phyloP scores from a whole-genome alignment of 2,797 vertebrate genomes.

The Setipinna tenuifilis region DNA sequence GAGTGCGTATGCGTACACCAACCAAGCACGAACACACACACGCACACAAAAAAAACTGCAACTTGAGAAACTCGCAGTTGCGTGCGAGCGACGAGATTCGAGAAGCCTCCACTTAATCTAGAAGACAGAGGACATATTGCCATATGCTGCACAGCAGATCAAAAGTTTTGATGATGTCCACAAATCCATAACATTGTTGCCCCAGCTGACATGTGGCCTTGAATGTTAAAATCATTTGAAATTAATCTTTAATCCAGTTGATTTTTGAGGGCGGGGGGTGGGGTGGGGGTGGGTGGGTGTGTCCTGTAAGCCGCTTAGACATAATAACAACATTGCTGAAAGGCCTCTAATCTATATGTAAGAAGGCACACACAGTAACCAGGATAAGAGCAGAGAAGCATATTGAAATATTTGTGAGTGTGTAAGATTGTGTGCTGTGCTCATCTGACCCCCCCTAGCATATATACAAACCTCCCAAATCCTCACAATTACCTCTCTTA shows the following conservation, averaged over 20 bases:
- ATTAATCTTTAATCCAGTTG: constrained; percentile 48
- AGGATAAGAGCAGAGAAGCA: background rate
- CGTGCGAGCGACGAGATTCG: background rate
- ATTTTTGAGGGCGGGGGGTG: constrained; percentile 42
- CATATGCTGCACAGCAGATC: constrained; percentile 30
- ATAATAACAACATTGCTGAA: constrained; percentile 31
- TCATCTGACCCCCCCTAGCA: background rate
- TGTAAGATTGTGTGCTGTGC: background rate
- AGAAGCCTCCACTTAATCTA: background rate
- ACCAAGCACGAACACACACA: too few species aligned
- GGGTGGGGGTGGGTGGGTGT: background rate
- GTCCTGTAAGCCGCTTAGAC: constrained; percentile 49
- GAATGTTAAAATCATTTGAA: constrained; percentile 48
- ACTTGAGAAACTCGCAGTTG: constrained; percentile 37
- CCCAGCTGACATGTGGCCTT: constrained; percentile 26
- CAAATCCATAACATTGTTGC: constrained; percentile 50
- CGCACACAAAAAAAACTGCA: constrained; percentile 23
- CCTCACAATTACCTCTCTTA: background rate
- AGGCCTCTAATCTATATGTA: constrained; percentile 29
- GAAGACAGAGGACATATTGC: constrained; percentile 26
- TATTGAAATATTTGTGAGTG: background rate
- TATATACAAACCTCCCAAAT: background rate
- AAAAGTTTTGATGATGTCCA: constrained; percentile 30
- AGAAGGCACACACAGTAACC: background rate
- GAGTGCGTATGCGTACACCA: too few species aligned